Evolutionary conservation across 2,797 vertebrate species (phyloP), one percentile per base, ranked within the genome.

Genomic region (Eupleurogrammus muticus): DNA sequence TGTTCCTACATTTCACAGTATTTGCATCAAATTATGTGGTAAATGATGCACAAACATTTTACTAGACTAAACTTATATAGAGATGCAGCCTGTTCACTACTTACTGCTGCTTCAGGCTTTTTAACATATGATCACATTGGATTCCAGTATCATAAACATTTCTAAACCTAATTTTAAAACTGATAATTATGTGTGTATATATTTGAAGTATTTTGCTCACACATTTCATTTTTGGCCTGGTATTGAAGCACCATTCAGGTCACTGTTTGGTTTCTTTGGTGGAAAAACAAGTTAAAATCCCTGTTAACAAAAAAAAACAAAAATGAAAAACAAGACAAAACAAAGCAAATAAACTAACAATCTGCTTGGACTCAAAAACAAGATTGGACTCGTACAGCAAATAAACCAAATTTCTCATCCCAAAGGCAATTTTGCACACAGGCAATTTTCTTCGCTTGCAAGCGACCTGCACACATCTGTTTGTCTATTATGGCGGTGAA

Each of bases 401-500:
- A 89, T 84, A 90, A 91, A 87, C 83, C 83, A 73, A 82, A 86
- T 72, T 82, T 85, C 52, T 85, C 77, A 85, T 88, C 79, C 84
- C 73, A 53, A 72, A 77, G 79, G 83, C 81, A 91, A 92, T 88
- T 91, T 91, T 87, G 76, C 70, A 79, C 83, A 79, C 63, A 77
- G 55, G 68, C 82, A 92, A 90, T 92, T 91, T 91, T 79, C 75
- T 83, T 59, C 73, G 75, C 72, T 81, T 23, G 66, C 32, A 3
- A 47, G 50, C 55, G 57, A 79, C 70, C 79, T 70, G 73, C 73
- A 75, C 87, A 76, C 81, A 85, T 89, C 80, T 86, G 70, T 79
- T 83, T 84, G 77, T 84, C 70, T 85, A 86, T 89, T 86, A 75
- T 83, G 40, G 50, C 61, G 56, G 61, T 35, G 75, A 77, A 75